phyloP scores from a whole-genome alignment of 2,113 vertebrate species.

The Oxyura jamaicensis region DNA sequence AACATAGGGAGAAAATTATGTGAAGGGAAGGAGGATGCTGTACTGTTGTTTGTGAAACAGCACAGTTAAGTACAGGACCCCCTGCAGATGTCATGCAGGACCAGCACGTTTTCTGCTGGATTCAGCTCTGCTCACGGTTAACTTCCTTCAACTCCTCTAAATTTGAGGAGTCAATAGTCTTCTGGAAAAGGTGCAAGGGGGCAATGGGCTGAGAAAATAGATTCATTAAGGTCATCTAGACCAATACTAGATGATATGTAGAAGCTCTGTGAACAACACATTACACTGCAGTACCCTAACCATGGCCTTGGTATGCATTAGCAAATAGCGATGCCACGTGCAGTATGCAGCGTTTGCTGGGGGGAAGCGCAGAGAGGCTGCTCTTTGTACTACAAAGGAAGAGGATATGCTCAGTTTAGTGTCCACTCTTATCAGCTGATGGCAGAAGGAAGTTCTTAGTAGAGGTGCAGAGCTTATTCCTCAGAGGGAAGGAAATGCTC shows the following conservation, averaged over 20 bases:
- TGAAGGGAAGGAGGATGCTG: neutral
- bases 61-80: neutral
- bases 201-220: neutral
- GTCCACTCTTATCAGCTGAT: neutral
- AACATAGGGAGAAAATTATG: neutral
- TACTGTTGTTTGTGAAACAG: neutral
- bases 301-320: neutral
- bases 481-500: conserved; percentile 32
- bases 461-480: neutral
- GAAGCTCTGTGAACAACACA: neutral
- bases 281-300: neutral
- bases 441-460: conserved; percentile 15
- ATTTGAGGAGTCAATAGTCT: neutral
- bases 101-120: neutral
- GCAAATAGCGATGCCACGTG: neutral
- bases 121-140: neutral
- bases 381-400: neutral
- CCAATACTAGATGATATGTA: neutral
- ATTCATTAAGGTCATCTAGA: too few relatives aligned
- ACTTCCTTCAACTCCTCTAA: neutral
- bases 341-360: accelerated
- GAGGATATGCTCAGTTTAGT: neutral
- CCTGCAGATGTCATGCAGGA: neutral
- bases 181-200: neutral
- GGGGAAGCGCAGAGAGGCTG: neutral